These are phyloP conservation scores for Cabera pusaria DNA, from an alignment of 2,888 invertebrate genomes.

Conservation along the genomic window DNA sequence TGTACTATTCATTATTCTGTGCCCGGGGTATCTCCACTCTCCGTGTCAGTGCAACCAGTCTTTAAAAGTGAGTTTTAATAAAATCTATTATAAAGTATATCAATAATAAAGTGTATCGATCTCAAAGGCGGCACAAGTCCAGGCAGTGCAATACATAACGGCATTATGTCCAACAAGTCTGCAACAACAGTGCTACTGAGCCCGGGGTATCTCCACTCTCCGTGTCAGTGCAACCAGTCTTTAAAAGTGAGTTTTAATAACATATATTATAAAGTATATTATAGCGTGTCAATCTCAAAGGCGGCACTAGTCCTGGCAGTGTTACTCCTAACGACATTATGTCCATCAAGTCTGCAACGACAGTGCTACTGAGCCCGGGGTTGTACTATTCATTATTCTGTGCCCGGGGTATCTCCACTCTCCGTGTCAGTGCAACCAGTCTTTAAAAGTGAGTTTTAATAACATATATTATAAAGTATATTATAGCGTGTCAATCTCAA, in stretches of 20 bases:
- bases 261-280: too few species aligned
- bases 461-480: too few species aligned
- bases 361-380: slow-evolving; percentile 72
- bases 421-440: slow-evolving; percentile 75
- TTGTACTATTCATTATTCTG: too few species aligned
- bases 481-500: too few species aligned
- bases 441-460: slow-evolving; percentile 73
- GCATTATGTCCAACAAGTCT: slow-evolving; percentile 64
- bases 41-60: slow-evolving; percentile 77
- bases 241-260: slow-evolving; percentile 62
- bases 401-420: slow-evolving; percentile 68
- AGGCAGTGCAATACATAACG: slow-evolving; percentile 53
- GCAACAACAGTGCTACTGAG: slow-evolving; percentile 71
- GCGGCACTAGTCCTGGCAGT: too few species aligned
- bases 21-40: slow-evolving; percentile 66
- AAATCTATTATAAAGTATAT: too few species aligned
- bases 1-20: too few species aligned
- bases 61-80: slow-evolving; percentile 60
- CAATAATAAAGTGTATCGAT: too few species aligned
- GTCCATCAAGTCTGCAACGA: slow-evolving; percentile 61
- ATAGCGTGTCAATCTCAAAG: too few species aligned
- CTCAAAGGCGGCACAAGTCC: slow-evolving; percentile 55
- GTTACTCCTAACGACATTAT: slow-evolving; percentile 68
- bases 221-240: slow-evolving; percentile 75
- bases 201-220: slow-evolving; percentile 68